phyloP scores from a whole-genome alignment of 2,113 vertebrate genomes.

The Pan troglodytes region NHGRI_mPanTro3-v2.1_pri NC_072421.2:69727001-69727500 shows the following conservation, averaged over 20 bases:
- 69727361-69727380: slow-evolving; percentile 1
- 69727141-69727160: neutral
- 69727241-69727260: slow-evolving; percentile 10
- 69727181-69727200: neutral
- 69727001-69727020: neutral
- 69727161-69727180: neutral
- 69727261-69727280: slow-evolving; percentile 36
- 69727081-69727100: neutral
- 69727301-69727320: neutral
- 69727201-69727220: neutral
- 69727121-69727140: neutral
- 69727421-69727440: neutral
- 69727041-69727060: neutral
- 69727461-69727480: slow-evolving; percentile 34
- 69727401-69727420: slow-evolving; percentile 35
- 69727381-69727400: neutral
- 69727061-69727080: neutral
- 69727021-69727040: neutral
- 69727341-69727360: neutral
- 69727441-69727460: neutral
- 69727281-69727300: slow-evolving; percentile 43
- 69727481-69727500: neutral
- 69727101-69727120: neutral
- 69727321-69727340: slow-evolving; percentile 1
- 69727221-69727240: slow-evolving; percentile 18